These are phyloP conservation scores for Troides oblongomaculatus DNA, from an alignment of 2,888 invertebrate species.

Conservation along the genomic window DNA sequence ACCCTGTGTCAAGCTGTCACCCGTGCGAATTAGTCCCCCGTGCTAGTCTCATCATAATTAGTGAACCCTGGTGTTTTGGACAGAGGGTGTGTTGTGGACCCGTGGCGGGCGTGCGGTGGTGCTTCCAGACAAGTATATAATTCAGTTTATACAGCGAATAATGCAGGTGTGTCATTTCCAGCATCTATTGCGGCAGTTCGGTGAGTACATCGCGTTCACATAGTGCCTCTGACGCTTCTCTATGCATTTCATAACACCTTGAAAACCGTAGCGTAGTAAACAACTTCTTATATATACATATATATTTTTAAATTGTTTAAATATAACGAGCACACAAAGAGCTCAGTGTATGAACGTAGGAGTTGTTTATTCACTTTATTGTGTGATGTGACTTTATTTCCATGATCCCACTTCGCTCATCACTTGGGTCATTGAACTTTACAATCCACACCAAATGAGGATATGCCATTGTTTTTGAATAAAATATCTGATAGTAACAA, in stretches of 20 bases:
- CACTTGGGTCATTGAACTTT: conserved; percentile 19
- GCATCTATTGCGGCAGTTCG: conserved; percentile 77
- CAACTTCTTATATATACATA: conserved; percentile 1
- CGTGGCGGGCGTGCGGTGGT: conserved; percentile 55
- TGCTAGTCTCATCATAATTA: conserved; percentile 65
- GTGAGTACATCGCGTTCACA: conserved; percentile 64
- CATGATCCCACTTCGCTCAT: conserved; percentile 10
- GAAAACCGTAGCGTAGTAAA: conserved; percentile 35
- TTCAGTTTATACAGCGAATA: conserved; percentile 64
- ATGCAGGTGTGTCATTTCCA: conserved; percentile 82
- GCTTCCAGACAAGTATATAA: conserved; percentile 57
- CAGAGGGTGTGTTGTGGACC: conserved; percentile 72
- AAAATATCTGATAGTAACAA: not conserved
- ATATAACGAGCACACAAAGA: conserved; percentile 14
- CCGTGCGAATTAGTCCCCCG: conserved; percentile 35
- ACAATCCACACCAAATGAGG: not conserved
- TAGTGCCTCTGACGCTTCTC: conserved; percentile 24
- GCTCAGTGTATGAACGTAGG: conserved; percentile 14
- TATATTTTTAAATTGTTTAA: not conserved
- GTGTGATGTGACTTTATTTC: conserved; percentile 7
- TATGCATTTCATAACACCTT: conserved; percentile 35
- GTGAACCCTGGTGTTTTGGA: conserved; percentile 70
- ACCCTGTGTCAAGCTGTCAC: conserved; percentile 40
- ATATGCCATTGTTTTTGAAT: not conserved
- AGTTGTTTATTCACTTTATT: conserved; percentile 20